These are phyloP conservation scores for Heteronetta atricapilla DNA, from an alignment of 2,113 vertebrate genomes.

Conservation along the genomic window DNA sequence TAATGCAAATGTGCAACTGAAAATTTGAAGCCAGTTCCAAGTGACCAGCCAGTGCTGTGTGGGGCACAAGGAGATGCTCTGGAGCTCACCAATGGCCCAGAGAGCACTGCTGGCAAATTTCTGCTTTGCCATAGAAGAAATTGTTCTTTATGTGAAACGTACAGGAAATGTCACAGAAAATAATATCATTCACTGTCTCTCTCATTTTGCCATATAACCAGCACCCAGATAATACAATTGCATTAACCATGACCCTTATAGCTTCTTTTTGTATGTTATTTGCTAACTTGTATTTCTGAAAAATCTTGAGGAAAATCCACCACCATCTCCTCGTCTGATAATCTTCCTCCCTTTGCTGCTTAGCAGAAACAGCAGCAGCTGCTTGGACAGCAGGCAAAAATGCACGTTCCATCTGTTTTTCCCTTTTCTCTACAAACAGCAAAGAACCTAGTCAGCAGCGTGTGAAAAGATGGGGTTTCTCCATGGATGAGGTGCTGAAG, in stretches of 20 bases:
- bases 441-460: slow-evolving; percentile 93
- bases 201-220: fast-evolving
- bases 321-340: neutral
- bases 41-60: slow-evolving; percentile 25
- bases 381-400: neutral
- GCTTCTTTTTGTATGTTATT: neutral
- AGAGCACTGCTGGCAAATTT: neutral
- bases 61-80: neutral
- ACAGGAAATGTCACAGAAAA: neutral
- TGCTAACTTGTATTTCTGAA: neutral
- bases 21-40: slow-evolving; percentile 24
- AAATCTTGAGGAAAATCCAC: neutral
- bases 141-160: neutral
- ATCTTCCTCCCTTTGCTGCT: neutral
- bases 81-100: neutral
- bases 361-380: slow-evolving; percentile 48
- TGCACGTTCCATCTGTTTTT: slow-evolving; percentile 42
- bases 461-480: slow-evolving; percentile 95
- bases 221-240: neutral
- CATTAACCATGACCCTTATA: neutral
- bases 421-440: slow-evolving; percentile 75
- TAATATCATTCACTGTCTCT: neutral
- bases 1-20: slow-evolving; percentile 39
- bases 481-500: slow-evolving; percentile 91
- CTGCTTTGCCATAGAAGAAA: neutral